Conservation (phyloP, 2,797 vertebrate species). For the Gadopsis bispinosus region DNA sequence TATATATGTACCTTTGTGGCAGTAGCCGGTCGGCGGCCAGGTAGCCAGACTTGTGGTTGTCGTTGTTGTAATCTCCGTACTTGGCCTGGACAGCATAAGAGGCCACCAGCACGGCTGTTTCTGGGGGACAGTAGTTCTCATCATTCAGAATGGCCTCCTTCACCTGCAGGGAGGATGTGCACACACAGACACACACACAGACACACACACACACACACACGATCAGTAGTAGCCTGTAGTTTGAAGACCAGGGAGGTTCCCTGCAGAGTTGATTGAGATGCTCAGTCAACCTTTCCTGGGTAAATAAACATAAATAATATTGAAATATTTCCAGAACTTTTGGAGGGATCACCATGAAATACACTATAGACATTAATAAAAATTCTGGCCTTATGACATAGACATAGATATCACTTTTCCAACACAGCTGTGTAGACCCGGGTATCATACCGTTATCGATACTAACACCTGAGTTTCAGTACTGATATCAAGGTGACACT, state of each 20-base stretch:
- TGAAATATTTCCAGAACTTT: neutral
- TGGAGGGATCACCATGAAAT: neutral
- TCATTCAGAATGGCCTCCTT: constrained; percentile 95
- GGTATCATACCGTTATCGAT: neutral
- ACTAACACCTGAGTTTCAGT: neutral
- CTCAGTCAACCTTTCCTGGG: neutral
- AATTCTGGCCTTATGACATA: neutral
- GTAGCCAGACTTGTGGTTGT: constrained; percentile 91
- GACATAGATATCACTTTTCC: neutral
- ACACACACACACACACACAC: constrained; percentile 7
- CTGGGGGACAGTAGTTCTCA: constrained; percentile 95
- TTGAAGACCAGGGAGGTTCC: neutral
- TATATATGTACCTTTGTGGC: constrained; percentile 87
- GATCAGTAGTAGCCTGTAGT: neutral
- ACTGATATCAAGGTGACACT: neutral
- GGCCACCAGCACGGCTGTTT: constrained; percentile 93
- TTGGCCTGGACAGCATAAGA: constrained; percentile 95
- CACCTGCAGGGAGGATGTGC: constrained; percentile 72
- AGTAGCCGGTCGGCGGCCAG: constrained; percentile 91
- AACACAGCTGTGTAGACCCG: neutral
- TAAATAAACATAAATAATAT: neutral
- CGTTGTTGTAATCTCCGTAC: constrained; percentile 91
- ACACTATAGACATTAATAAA: neutral
- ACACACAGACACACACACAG: constrained; percentile 2
- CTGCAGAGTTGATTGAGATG: neutral